Conservation (phyloP, 1,140 invertebrate genomes). For the Archegozetes longisetosus region DNA sequence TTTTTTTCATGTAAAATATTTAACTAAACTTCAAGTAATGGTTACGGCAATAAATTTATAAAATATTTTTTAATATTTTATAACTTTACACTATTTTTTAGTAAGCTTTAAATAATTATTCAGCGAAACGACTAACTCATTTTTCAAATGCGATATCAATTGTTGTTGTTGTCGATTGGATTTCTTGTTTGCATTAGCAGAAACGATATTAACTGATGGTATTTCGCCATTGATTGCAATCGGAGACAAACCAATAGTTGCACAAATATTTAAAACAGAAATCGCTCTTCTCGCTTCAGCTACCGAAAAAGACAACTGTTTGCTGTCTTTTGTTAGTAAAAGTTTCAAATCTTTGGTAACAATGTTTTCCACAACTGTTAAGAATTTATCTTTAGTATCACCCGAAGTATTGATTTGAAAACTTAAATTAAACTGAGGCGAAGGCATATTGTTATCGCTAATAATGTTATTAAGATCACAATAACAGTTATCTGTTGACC, state of each 20-base stretch:
- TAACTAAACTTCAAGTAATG: background rate
- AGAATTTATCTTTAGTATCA: background rate
- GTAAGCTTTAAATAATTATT: background rate
- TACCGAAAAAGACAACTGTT: background rate
- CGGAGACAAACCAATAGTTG: background rate
- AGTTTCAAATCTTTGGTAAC: background rate
- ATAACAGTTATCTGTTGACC: background rate
- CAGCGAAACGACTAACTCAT: background rate
- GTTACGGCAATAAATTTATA: background rate
- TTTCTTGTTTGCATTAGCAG: background rate
- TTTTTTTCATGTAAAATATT: conserved; percentile 1
- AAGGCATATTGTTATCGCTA: background rate
- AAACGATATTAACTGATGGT: background rate
- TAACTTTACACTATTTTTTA: background rate
- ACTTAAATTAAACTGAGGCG: background rate
- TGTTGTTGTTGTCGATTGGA: background rate
- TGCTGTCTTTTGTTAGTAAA: background rate
- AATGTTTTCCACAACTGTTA: background rate
- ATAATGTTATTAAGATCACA: background rate
- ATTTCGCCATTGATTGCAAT: background rate
- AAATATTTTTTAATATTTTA: background rate
- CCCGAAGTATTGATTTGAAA: background rate
- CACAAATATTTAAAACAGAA: background rate
- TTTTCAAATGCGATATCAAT: background rate
- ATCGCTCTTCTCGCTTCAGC: background rate